Percentiles rank a stretch among this genome's conserved stretches.
These are phyloP conservation scores for Ophion obscuratus DNA, from an alignment of 2,888 invertebrate genomes.

Conservation along the genomic window DNA sequence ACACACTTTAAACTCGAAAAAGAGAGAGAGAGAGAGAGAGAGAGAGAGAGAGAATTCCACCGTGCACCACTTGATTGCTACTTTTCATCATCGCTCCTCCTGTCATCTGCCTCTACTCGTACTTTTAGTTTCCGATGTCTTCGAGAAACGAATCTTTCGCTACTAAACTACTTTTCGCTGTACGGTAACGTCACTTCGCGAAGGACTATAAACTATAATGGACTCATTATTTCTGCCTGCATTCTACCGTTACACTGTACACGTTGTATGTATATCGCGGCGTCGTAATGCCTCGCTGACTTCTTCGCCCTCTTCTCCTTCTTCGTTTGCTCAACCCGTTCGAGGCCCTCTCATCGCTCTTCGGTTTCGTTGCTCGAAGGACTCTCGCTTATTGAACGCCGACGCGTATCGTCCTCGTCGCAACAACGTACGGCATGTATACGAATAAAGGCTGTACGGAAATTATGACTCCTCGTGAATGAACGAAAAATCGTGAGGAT, in stretches of 20 bases:
- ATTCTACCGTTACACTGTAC: slow-evolving; percentile 75
- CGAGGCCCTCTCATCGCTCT: background rate
- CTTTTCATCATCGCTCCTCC: too few relatives aligned
- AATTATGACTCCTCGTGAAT: slow-evolving; percentile 18
- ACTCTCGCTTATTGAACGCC: slow-evolving; percentile 65
- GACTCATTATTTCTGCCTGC: slow-evolving; percentile 81
- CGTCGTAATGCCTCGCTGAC: slow-evolving; percentile 46
- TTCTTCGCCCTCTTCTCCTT: slow-evolving; percentile 72
- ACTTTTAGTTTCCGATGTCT: slow-evolving; percentile 29
- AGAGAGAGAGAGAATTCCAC: too few relatives aligned
- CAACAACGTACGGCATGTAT: background rate
- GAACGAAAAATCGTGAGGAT: too few relatives aligned
- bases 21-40: too few relatives aligned
- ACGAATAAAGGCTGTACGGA: background rate
- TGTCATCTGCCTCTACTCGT: slow-evolving; percentile 44
- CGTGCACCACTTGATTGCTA: too few relatives aligned
- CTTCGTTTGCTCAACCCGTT: slow-evolving; percentile 71
- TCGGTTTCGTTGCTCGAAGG: slow-evolving; percentile 10
- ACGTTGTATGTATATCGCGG: slow-evolving; percentile 73
- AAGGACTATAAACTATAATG: slow-evolving; percentile 72
- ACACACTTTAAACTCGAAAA: too few relatives aligned
- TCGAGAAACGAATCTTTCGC: slow-evolving; percentile 18
- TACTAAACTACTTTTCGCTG: background rate
- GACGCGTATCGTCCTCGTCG: slow-evolving; percentile 32
- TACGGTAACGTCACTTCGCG: slow-evolving; percentile 26